Base-by-base conservation (phyloP, 2,113 vertebrate species). In the Notarius quadriscutis region DNA sequence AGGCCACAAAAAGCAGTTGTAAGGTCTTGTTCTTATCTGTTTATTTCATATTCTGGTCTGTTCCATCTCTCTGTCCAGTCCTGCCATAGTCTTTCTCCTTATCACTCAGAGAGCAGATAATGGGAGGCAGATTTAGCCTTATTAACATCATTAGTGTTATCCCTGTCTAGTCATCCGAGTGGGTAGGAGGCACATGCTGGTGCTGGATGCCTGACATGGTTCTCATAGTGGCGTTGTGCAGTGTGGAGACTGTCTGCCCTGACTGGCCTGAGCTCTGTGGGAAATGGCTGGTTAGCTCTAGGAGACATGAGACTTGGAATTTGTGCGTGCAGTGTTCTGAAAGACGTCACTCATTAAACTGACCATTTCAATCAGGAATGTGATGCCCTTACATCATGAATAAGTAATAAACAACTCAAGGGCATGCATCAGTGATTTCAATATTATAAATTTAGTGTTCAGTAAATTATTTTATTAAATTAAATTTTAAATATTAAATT, bases 61-160 rank as follows among this genome's bases (percentile, higher is more conserved):
- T 86, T 81, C 74, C 71, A 85, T 91, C 82, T 79, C 75, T 53
- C 69, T 83, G 27, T 85, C 53, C 17, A 25, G 50, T 34, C 72
- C 62, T 77, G 60, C 83, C 69, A 25, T 78, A 87, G 85, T 75
- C 84, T 53, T 6, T 1, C 87, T 84, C 86, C 88, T 87, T 91
- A 92, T 94, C 92, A 90, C 91, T 93, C 89, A 90, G 74, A 83
- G 92, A 79, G 90, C 87, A 94, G 90, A 94, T 95, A 95, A 95
- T 94, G 81, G 92, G 50, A 91, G 89, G 90, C 89, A 93, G 91
- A 94, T 94, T 95, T 94, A 84, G 74, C 88, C 91, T 93, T 90
- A 95, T 95, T 95, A 94, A 90, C 86, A 87, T 93, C 92, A 94
- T 92, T 92, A 92, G 89, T 86, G 89, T 90, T 91, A 93, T 92